Evolutionary conservation across 2,888 invertebrate species (phyloP), one percentile per base, ranked within the genome.

Genomic region (Aquatica leii): DNA sequence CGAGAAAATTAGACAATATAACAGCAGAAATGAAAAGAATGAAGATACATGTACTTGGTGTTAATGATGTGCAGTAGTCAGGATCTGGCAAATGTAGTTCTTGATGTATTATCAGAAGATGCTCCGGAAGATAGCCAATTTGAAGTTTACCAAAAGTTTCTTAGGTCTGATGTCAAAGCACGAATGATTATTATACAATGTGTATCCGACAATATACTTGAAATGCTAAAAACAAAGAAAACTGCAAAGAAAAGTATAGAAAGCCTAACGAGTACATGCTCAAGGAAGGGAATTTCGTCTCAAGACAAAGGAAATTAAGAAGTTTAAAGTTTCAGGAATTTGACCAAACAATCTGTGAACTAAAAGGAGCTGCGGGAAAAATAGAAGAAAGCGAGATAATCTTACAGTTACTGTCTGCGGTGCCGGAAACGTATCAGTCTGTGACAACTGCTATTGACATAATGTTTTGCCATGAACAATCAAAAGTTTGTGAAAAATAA

Each of bases 221-320:
- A 70, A 66, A 41, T 63, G 17, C 61, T 71, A 4, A 71, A 67
- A 62, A 54, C 21, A 14, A 66, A 67, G 20, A 64, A 41, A 24
- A 69, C 68, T n/a, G 68, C 71, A 31, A 67, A 61, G 53, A 58
- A 71, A 61, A 68, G 69, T 1, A 54, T 65, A 43, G 15, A 50
- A 15, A 43, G 61, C 5, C 51, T 66, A 9, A 24, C 24, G 6
- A 24, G 6, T 24, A 24, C 24, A 24, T 24, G 6, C 6, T 24
- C 6, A 6, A 56, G 48, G 54, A 55, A 60, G 11, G 50, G 50
- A 21, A 4, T 50, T n/a, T 24, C 21, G 1, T n/a, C n/a, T 11
- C 50, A 50, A 21, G 24, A 24, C 24, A 24, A 24, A 24, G 24
- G 6, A 24, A 24, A 24, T 24, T 24, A 24, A 24, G 24, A 24